Percentiles rank a stretch among this genome's conserved stretches.
phyloP scores from a whole-genome alignment of 2,888 invertebrate species.

The Lathronympha strigana region DNA sequence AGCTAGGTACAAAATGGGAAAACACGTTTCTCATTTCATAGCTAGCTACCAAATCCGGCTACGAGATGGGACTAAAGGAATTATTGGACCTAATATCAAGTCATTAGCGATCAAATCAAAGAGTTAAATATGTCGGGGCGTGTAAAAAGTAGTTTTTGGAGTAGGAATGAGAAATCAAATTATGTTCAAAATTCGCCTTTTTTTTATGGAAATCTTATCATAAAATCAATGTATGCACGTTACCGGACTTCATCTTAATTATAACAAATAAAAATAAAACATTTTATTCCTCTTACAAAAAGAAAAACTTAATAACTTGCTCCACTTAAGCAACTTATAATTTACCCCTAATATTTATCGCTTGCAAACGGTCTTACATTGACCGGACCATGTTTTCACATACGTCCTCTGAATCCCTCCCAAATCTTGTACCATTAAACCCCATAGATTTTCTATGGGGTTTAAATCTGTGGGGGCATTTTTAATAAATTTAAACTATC shows the following conservation, averaged over 20 bases:
- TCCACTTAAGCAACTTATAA: neutral
- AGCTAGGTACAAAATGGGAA: too few species aligned
- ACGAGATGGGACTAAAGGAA: too few species aligned
- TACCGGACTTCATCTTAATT: neutral
- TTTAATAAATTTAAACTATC: conserved; percentile 20
- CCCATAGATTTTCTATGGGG: conserved; percentile 22
- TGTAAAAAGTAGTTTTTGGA: too few species aligned
- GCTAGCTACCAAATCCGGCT: neutral
- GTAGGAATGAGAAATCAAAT: too few species aligned
- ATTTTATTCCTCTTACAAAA: too few species aligned
- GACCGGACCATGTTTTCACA: neutral
- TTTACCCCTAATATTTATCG: neutral
- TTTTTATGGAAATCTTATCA: too few species aligned
- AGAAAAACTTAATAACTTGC: neutral
- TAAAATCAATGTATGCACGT: neutral
- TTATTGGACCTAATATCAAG: too few species aligned
- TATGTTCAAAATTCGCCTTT: too few species aligned
- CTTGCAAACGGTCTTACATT: neutral
- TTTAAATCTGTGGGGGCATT: conserved; percentile 28
- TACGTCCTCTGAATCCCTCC: neutral
- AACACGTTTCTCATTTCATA: too few species aligned
- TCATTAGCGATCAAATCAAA: too few species aligned
- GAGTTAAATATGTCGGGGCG: too few species aligned
- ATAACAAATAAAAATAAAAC: neutral
- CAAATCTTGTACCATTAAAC: conserved; percentile 1